Percentiles rank a stretch among this genome's conserved stretches.
Conservation (phyloP, 2,888 invertebrate species). For the Drosophila paranaensis region DNA sequence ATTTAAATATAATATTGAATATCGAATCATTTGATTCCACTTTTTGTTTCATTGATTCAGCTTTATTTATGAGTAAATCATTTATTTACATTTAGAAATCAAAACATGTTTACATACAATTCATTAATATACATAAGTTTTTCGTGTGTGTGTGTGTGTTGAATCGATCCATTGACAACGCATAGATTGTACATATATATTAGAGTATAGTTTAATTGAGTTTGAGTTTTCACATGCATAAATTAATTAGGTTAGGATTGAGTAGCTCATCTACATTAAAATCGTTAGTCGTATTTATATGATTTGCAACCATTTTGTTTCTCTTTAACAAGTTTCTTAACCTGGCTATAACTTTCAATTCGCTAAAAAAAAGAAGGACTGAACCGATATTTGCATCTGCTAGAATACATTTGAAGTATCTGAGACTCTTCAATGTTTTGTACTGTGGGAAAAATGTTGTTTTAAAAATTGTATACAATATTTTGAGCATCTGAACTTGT, state of each 20-base stretch:
- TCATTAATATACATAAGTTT: conserved; percentile 58
- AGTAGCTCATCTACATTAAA: conserved; percentile 59
- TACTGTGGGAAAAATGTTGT: neutral
- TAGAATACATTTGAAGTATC: neutral
- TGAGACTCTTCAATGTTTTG: neutral
- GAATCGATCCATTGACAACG: conserved; percentile 44
- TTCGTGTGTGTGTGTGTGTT: conserved; percentile 24
- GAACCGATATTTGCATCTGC: conserved; percentile 7
- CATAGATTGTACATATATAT: conserved; percentile 29
- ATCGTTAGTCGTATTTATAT: conserved; percentile 59
- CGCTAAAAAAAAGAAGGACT: neutral
- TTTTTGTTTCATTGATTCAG: conserved; percentile 20
- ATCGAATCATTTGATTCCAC: conserved; percentile 37
- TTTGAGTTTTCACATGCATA: conserved; percentile 29
- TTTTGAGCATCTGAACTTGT: conserved; percentile 17
- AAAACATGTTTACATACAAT: conserved; percentile 33
- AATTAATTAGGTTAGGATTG: conserved; percentile 28
- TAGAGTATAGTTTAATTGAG: conserved; percentile 30
- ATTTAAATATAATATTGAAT: conserved; percentile 55
- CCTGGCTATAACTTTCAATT: conserved; percentile 29
- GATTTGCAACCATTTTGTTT: conserved; percentile 66
- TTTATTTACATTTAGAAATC: conserved; percentile 57
- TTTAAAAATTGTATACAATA: neutral
- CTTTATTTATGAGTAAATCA: conserved; percentile 36
- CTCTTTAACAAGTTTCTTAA: conserved; percentile 30